Evolutionary conservation across 2,888 invertebrate species (phyloP).

Genomic region (Drosophila mimica): DNA sequence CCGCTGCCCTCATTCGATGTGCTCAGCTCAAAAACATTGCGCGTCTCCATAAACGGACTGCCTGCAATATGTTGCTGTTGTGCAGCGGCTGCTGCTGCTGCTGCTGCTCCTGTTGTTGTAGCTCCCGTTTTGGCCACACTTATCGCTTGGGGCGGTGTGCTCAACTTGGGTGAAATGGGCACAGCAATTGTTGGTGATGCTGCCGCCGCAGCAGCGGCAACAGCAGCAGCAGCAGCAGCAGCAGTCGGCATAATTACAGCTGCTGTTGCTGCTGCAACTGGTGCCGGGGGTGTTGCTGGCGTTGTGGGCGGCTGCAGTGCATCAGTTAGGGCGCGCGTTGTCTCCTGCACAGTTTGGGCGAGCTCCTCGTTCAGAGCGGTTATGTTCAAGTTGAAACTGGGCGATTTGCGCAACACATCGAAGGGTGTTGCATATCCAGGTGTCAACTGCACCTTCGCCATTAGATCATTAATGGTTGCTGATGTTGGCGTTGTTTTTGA

Average conservation of each 20-base stretch:
- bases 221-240: constrained; percentile 8
- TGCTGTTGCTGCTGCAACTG: constrained; percentile 19
- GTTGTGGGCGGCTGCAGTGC: constrained; percentile 69
- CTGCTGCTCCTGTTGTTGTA: constrained; percentile 22
- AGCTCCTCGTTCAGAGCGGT: constrained; percentile 83
- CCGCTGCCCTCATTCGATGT: constrained; percentile 80
- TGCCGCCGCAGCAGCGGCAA: constrained; percentile 10
- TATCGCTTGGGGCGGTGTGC: constrained; percentile 60
- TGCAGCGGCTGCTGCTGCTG: constrained; percentile 21
- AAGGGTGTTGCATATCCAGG: constrained; percentile 84
- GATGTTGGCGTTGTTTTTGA: neutral
- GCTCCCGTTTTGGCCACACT: constrained; percentile 34
- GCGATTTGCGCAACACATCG: constrained; percentile 84
- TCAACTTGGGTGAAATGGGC: constrained; percentile 55
- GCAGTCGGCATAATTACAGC: constrained; percentile 11
- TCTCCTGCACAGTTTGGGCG: constrained; percentile 84
- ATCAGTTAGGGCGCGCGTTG: constrained; percentile 80
- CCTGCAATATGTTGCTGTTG: constrained; percentile 62
- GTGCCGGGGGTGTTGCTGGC: constrained; percentile 35
- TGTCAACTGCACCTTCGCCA: constrained; percentile 16
- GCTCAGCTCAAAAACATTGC: constrained; percentile 83
- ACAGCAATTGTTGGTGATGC: constrained; percentile 28
- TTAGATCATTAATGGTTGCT: constrained; percentile 1
- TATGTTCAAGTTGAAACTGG: constrained; percentile 84
- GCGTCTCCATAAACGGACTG: constrained; percentile 84